phyloP scores from a whole-genome alignment of 1,140 invertebrate genomes.

The Drosophila azteca region DNA sequence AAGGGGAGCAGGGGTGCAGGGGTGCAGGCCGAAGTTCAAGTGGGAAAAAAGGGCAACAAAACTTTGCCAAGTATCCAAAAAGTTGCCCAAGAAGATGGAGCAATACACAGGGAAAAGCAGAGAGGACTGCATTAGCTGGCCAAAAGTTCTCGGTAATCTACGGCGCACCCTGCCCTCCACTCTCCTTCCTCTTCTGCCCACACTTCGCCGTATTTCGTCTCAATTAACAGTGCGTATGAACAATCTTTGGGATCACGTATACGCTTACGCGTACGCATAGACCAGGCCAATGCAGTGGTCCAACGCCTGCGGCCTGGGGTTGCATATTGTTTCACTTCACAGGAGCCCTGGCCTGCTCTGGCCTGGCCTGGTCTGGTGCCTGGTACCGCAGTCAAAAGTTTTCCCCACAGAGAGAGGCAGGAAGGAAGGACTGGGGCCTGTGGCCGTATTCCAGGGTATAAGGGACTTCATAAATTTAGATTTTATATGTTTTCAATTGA shows the following conservation, averaged over 20 bases:
- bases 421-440: neutral
- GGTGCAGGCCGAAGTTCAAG: slow-evolving; percentile 9
- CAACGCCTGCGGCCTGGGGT: slow-evolving; percentile 26
- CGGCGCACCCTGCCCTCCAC: too few species aligned
- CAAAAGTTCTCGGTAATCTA: too few species aligned
- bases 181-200: too few species aligned
- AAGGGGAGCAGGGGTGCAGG: neutral
- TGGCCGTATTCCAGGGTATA: slow-evolving; percentile 3
- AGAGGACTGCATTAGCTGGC: neutral
- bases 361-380: neutral
- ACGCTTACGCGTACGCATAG: neutral
- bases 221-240: too few species aligned
- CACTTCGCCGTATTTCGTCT: too few species aligned
- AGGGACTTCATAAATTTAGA: slow-evolving; percentile 69
- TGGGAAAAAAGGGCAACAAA: slow-evolving; percentile 32
- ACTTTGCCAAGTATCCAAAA: slow-evolving; percentile 54
- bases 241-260: too few species aligned
- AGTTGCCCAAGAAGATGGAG: slow-evolving; percentile 34
- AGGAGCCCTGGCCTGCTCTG: slow-evolving; percentile 17
- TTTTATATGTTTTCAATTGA: slow-evolving; percentile 79
- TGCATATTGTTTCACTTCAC: slow-evolving; percentile 67
- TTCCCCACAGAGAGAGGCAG: slow-evolving; percentile 24
- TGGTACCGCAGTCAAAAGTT: slow-evolving; percentile 55
- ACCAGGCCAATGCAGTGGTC: slow-evolving; percentile 23
- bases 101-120: neutral